Evolutionary conservation across 2,888 invertebrate genomes (phyloP), one percentile per base, ranked within the genome.

Genomic region (Molanna angustata): DNA sequence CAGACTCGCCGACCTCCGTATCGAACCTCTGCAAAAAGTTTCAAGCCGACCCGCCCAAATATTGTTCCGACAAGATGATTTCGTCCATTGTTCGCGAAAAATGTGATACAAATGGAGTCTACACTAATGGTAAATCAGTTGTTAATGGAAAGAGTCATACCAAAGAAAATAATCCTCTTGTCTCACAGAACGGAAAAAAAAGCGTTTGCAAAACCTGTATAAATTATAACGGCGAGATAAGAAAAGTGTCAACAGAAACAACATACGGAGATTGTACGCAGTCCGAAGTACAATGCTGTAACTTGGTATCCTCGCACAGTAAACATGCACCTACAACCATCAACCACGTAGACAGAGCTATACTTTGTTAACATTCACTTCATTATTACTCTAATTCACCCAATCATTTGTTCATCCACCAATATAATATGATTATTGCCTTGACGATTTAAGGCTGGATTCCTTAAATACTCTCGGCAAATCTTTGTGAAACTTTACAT

Each of bases 11-110:
- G 9, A 58, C 61, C 2, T 76, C 76, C 2, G 76, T 77, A 63
- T 69, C 75, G 46, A 75, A 74, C 63, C 71, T 76, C 45, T 77
- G 76, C 71, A 76, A 76, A 70, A 75, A 76, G 68, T 77, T 76
- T 70, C 76, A 76, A 67, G 71, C 74, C 49, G 75, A 74, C 69
- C 72, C 75, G 69, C 73, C 73, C 70, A 72, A 74, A 70, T 56
- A 47, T 19, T 35, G 45, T 22, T 17, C 55, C 6, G 58, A 55
- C 4, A 54, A 52, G 27, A 55, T 48, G 6, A 21, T 49, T 7
- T 22, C 16, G 6, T 35, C 48, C n/a, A 41, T 37, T 6, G 41
- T 41, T 18, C 43, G 49, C 17, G 35, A 33, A 17, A 58, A 51
- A 33, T 56, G 56, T 13, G 58, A 58, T 9, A 11, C 41, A 11